Evolutionary conservation across 2,113 vertebrate genomes (phyloP), one percentile per base, ranked within the genome.

Genomic region (Salvator merianae): DNA sequence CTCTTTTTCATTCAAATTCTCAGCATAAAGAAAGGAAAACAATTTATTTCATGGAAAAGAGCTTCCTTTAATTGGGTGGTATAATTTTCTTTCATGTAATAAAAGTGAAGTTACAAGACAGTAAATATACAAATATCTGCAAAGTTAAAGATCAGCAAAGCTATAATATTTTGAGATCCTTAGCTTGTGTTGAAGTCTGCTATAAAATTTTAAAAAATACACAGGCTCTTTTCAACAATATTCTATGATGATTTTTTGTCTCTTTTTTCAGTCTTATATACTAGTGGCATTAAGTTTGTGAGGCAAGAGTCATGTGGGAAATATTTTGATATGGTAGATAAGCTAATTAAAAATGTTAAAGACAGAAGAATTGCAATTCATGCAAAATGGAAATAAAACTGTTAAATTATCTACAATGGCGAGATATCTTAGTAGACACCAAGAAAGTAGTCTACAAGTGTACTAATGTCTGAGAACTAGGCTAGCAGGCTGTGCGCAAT

Each of bases 1-100:
- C 66, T 74, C 26, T 47, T 63, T 65, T 47, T 79, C 36, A 63
- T 47, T 38, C 71, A 74, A 32, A 63, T 79, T 65, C 34, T 74
- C 5, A 2, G 59, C 36, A 82, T 16, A 40, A 82, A 74, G 38
- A 74, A 47, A 47, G 62, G 5, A 30, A 66, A 34, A 66, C n/a
- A 47, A 62, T 75, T 75, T 66, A 83, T 72, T 75, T 65, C 38
- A 75, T 50, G 40, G 62, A 24, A 83, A 62, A 83, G 30, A 66
- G 18, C 43, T 65, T 10, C 32, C 36, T n/a, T 65, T 83, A 83
- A 74, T 75, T 81, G 69, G 63, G 66, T 50, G 66, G 53, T 70
- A 81, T 70, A 40, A 74, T 63, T 74, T 36, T 13, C 26, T 65
- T 82, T 32, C 43, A 43, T 82, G 70, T 74, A 74, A 74, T 63